phyloP scores from a whole-genome alignment of 2,113 vertebrate genomes.

The Apodemus speciosus region DNA sequence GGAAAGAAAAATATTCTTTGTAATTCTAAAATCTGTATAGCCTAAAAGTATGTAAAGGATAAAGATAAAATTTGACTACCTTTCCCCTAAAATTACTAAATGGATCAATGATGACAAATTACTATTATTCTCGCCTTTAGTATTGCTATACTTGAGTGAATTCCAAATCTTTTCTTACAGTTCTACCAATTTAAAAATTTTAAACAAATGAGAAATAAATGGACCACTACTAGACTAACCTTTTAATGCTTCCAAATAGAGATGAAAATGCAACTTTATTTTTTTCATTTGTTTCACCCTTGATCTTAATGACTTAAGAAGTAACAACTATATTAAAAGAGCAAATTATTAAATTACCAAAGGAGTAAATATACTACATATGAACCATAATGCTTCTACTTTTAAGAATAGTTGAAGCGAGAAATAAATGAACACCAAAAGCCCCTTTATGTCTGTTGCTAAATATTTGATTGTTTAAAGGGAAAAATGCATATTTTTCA shows the following conservation, averaged over 20 bases:
- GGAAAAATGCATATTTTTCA: slow-evolving; percentile 24
- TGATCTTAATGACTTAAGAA: slow-evolving; percentile 45
- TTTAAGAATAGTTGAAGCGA: slow-evolving; percentile 50
- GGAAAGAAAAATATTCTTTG: slow-evolving; percentile 48
- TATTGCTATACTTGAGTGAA: not conserved
- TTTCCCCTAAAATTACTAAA: slow-evolving; percentile 45
- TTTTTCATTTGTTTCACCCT: slow-evolving; percentile 46
- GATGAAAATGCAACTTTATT: slow-evolving; percentile 13
- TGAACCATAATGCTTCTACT: slow-evolving; percentile 31
- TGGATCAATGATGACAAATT: slow-evolving; percentile 48
- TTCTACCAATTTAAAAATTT: slow-evolving; percentile 50
- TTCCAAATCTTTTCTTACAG: slow-evolving; percentile 64
- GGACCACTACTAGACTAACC: not conserved
- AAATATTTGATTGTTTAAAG: slow-evolving; percentile 59
- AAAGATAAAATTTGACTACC: slow-evolving; percentile 35
- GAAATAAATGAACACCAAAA: slow-evolving; percentile 43
- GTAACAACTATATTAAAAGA: slow-evolving; percentile 53
- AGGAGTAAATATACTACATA: not conserved
- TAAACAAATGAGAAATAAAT: slow-evolving; percentile 62
- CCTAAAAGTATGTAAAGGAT: slow-evolving; percentile 19
- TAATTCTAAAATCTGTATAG: slow-evolving; percentile 41
- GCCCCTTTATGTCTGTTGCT: slow-evolving; percentile 3
- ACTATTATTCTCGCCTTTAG: slow-evolving; percentile 46
- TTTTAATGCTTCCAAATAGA: slow-evolving; percentile 54
- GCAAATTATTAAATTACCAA: slow-evolving; percentile 59